phyloP scores from a whole-genome alignment of 2,888 invertebrate genomes.

The Xanthostigma xanthostigma region DNA sequence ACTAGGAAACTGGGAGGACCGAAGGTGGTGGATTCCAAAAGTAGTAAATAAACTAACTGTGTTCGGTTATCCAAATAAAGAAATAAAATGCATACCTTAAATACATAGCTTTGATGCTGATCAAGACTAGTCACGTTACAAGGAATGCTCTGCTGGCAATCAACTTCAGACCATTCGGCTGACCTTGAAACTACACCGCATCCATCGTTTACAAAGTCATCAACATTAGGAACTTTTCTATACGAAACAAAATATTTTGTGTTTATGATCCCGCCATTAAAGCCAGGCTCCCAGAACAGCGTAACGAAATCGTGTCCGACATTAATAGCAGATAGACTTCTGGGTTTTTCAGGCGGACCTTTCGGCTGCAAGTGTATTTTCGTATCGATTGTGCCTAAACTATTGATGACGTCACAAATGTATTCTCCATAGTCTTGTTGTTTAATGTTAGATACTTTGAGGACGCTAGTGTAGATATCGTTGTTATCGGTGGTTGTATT shows the following conservation, averaged over 20 bases:
- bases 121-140: constrained; percentile 77
- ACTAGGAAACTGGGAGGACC: no score
- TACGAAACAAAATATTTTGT: constrained; percentile 82
- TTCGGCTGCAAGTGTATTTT: constrained; percentile 71
- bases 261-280: constrained; percentile 74
- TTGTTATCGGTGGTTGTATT: constrained; percentile 67
- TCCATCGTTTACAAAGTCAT: constrained; percentile 44
- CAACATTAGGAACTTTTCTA: constrained; percentile 47
- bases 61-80: background rate
- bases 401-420: constrained; percentile 74
- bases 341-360: constrained; percentile 75
- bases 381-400: constrained; percentile 59
- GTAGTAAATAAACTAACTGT: no score
- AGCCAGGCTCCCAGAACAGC: constrained; percentile 76
- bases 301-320: constrained; percentile 68
- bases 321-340: constrained; percentile 51
- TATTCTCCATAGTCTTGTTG: constrained; percentile 86
- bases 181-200: constrained; percentile 41
- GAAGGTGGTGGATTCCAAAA: no score
- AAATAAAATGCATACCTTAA: constrained; percentile 46
- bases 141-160: constrained; percentile 72
- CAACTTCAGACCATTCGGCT: constrained; percentile 66
- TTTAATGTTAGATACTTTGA: constrained; percentile 57
- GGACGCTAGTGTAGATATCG: constrained; percentile 69
- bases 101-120: constrained; percentile 73